These are phyloP conservation scores for Melitaea cinxia DNA, from an alignment of 1,140 invertebrate species.

Conservation along the genomic window DNA sequence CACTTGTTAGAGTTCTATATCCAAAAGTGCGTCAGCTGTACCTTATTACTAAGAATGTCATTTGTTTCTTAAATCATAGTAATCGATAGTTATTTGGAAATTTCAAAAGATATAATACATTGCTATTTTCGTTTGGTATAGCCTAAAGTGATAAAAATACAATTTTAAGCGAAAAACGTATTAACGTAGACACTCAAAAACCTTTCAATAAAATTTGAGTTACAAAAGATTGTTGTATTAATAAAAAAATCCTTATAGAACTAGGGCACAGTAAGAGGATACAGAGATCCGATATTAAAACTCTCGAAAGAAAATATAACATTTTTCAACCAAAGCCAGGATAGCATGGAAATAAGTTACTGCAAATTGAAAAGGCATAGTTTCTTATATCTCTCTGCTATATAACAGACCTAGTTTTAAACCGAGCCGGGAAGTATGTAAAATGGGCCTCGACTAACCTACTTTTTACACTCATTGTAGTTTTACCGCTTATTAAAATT, in stretches of 20 bases:
- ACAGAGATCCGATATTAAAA: background rate
- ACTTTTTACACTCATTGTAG: slow-evolving; percentile 22
- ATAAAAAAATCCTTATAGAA: background rate
- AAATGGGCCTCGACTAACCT: slow-evolving; percentile 26
- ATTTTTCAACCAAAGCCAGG: background rate
- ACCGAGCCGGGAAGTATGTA: slow-evolving; percentile 18
- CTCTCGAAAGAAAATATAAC: slow-evolving; percentile 1
- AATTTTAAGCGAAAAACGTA: too few relatives aligned
- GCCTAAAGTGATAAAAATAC: too few relatives aligned
- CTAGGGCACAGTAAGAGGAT: background rate
- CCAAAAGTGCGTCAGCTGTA: too few relatives aligned
- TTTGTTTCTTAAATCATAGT: too few relatives aligned
- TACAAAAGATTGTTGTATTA: too few relatives aligned
- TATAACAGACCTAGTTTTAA: slow-evolving; percentile 19
- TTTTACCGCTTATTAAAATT: slow-evolving; percentile 21
- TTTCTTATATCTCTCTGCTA: slow-evolving; percentile 1
- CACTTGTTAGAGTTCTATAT: too few relatives aligned
- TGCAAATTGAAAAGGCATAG: slow-evolving; percentile 18
- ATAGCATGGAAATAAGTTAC: background rate
- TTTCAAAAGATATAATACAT: too few relatives aligned
- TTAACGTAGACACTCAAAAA: too few relatives aligned
- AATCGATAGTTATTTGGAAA: too few relatives aligned
- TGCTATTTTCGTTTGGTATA: too few relatives aligned
- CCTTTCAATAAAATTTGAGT: too few relatives aligned
- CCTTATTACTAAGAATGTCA: too few relatives aligned